These are phyloP conservation scores for Epizoanthus stellaris DNA, from an alignment of 92 coral and sea anemone genomes.

Conservation along the genomic window DNA sequence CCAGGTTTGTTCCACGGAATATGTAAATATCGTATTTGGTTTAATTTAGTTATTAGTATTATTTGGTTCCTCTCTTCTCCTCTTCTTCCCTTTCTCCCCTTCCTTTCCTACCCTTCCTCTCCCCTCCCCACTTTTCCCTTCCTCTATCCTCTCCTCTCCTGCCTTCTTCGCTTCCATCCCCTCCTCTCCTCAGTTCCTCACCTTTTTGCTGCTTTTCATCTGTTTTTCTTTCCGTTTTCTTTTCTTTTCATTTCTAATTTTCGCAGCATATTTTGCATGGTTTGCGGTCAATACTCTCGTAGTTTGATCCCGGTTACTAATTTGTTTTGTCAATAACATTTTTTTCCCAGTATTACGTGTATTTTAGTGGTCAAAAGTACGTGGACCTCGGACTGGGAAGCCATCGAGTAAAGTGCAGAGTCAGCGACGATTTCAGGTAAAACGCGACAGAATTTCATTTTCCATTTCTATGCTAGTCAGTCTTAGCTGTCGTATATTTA, in stretches of 20 bases:
- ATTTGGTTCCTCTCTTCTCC: background rate
- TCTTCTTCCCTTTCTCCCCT: too few relatives aligned
- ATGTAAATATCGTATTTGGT: background rate
- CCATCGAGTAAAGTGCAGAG: slow-evolving; percentile 83
- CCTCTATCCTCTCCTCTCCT: too few relatives aligned
- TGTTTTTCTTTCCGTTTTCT: too few relatives aligned
- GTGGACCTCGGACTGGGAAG: slow-evolving; percentile 91
- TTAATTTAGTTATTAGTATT: background rate
- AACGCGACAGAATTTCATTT: too few relatives aligned
- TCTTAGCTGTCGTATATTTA: too few relatives aligned
- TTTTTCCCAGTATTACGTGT: slow-evolving; percentile 70
- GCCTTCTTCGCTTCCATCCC: too few relatives aligned
- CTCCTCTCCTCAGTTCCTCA: too few relatives aligned
- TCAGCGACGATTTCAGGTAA: slow-evolving; percentile 72
- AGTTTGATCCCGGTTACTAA: background rate
- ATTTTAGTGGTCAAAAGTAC: slow-evolving; percentile 71
- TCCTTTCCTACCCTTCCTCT: too few relatives aligned
- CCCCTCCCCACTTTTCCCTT: too few relatives aligned
- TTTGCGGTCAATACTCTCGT: background rate
- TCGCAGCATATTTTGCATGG: background rate
- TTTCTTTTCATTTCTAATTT: too few relatives aligned
- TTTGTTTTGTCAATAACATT: background rate
- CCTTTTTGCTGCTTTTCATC: too few relatives aligned
- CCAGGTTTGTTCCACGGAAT: slow-evolving; percentile 56
- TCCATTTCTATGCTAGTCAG: background rate